Percentiles rank a stretch among this genome's conserved stretches.
phyloP scores from a whole-genome alignment of 2,113 vertebrate genomes.

The Psilopsiagon aurifrons region DNA sequence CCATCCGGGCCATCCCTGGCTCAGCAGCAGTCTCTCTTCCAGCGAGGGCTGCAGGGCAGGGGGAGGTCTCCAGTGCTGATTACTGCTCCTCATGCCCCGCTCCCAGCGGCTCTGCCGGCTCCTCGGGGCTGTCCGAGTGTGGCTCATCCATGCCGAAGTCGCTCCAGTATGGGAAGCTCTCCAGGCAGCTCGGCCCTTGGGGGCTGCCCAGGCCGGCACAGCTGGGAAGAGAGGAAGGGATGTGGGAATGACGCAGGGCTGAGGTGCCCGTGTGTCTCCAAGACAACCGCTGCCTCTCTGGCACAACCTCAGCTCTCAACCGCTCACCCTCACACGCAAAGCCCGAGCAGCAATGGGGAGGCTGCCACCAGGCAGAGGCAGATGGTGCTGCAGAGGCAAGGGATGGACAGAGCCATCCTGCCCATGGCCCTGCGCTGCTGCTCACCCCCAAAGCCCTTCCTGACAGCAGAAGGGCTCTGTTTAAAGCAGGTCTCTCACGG shows the following conservation, averaged over 20 bases:
- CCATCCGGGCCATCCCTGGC: neutral
- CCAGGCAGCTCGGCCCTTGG: neutral
- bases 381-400: rapidly evolving
- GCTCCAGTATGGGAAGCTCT: neutral
- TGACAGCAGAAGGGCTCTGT: neutral
- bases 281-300: neutral
- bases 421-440: neutral
- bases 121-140: neutral
- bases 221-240: neutral
- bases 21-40: neutral
- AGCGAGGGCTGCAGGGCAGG: neutral
- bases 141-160: neutral
- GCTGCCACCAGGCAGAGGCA: neutral
- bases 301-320: neutral
- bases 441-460: neutral
- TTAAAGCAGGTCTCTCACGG: neutral
- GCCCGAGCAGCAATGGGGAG: neutral
- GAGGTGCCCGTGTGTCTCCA: rapidly evolving
- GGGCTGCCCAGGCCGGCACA: neutral
- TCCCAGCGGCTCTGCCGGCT: neutral
- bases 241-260: neutral
- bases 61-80: neutral
- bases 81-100: neutral
- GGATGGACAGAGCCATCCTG: rapidly evolving
- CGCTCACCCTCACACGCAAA: rapidly evolving